A percentile compares a stretch with the other conserved stretches of the same genome.
phyloP scores from a whole-genome alignment of 2,797 vertebrate genomes.

The Eremophila alpestris region DNA sequence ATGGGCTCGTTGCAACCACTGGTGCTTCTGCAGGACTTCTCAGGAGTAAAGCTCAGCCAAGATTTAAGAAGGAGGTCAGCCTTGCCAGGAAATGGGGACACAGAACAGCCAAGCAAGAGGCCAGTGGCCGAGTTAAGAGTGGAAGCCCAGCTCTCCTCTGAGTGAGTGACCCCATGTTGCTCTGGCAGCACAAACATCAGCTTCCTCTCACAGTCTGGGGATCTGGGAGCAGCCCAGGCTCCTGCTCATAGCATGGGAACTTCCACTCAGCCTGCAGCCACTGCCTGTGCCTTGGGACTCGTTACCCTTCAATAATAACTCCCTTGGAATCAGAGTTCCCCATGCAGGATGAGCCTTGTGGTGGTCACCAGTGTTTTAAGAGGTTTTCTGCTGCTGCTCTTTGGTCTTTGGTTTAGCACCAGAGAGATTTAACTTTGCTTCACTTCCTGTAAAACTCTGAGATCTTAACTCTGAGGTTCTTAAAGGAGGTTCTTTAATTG shows the following conservation, averaged over 20 bases:
- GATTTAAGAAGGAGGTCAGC: not conserved
- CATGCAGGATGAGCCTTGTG: accelerated
- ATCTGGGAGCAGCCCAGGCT: not conserved
- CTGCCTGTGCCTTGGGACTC: not conserved
- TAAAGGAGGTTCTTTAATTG: not conserved
- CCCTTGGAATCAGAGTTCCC: not conserved
- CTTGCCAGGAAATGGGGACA: not conserved
- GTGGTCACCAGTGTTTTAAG: not conserved
- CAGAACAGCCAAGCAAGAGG: not conserved
- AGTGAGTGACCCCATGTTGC: not conserved
- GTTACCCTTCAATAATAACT: not conserved
- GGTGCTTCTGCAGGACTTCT: not conserved
- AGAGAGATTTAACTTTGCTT: not conserved
- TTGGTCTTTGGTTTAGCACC: not conserved
- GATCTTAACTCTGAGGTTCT: not conserved
- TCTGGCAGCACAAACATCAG: not conserved
- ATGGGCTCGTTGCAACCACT: not conserved
- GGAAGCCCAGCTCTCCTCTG: not conserved
- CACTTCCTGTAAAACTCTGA: not conserved
- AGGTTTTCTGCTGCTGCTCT: not conserved
- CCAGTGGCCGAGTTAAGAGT: not conserved
- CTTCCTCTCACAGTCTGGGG: not conserved
- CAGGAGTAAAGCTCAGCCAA: not conserved
- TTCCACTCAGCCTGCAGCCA: not conserved
- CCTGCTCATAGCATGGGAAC: not conserved